These are phyloP conservation scores for Wasmannia auropunctata DNA, from an alignment of 1,140 invertebrate genomes.

Conservation along the genomic window DNA sequence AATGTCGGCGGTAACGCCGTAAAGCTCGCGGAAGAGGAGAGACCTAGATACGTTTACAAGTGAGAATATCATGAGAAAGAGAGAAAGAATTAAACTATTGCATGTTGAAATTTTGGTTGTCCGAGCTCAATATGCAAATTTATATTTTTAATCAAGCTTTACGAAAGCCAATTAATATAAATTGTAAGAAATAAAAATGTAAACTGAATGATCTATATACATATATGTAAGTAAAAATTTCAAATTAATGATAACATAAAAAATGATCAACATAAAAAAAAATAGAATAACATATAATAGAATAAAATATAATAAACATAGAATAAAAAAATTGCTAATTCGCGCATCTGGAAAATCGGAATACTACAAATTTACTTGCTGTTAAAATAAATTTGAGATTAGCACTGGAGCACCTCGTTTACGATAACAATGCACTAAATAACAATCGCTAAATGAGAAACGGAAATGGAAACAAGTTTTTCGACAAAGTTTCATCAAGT, in stretches of 20 bases:
- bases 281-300: not conserved
- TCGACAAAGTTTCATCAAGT: not conserved
- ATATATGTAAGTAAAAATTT: not conserved
- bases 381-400: not conserved
- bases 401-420: not conserved
- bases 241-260: not conserved
- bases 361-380: not conserved
- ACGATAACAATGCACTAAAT: not conserved
- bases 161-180: not conserved
- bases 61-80: not conserved
- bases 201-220: too few relatives aligned
- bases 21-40: conserved; percentile 38
- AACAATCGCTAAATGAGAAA: not conserved
- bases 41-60: conserved; percentile 21
- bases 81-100: not conserved
- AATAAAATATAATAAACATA: not conserved
- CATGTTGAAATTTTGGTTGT: not conserved
- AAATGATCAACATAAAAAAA: not conserved
- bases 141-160: not conserved
- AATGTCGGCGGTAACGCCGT: conserved; percentile 73
- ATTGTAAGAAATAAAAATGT: not conserved
- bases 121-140: not conserved
- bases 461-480: not conserved
- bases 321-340: not conserved
- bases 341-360: too few relatives aligned